Base-by-base conservation (phyloP, 1,140 invertebrate genomes). In the Elymnias hypermnestra region DNA sequence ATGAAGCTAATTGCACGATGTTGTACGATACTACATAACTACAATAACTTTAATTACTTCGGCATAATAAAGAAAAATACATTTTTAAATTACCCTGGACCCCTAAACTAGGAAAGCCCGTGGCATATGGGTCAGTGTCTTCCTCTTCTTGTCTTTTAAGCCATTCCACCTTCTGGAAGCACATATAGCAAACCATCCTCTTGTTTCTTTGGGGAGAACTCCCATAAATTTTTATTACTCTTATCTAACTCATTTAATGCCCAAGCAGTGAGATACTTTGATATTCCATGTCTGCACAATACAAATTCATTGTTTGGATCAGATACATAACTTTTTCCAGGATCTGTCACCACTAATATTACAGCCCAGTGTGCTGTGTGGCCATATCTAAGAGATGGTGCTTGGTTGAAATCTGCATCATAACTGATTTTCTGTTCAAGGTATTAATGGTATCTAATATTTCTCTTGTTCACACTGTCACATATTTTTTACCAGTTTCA, bases 361-460 rank as follows among this genome's bases (percentile, higher is more conserved):
- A 45, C 85, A 87, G 94, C 93, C 96, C 96, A 97, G 74, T 97
- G 96, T 3, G 95, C 94, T 69, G 93, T 93, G 70, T 94, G 93
- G 0, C 96, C 95, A 39, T 89, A 89, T 63, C 91, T 91, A 12
- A 91, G 71, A 60, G 93, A 94, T 0, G 96, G 95, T 31, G 90
- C 88, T 78, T 96, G 92, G 74, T 97, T 96, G 54, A 88, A 91
- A 83, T 97, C 94, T 18, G 94, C 91, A 88, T 97, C 96, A 78
- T 96, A 96, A 10, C 91, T 92, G 65, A n/a, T n/a, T n/a, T n/a
- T n/a, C n/a, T n/a, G n/a, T n/a, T n/a, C n/a, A n/a, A n/a, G n/a
- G n/a, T n/a, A n/a, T n/a, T n/a, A n/a, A n/a, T n/a, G n/a, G n/a
- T n/a, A n/a, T n/a, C n/a, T n/a, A n/a, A n/a, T n/a, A n/a, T n/a